phyloP scores from a whole-genome alignment of 2,113 vertebrate species.

The Tichodroma muraria region DNA sequence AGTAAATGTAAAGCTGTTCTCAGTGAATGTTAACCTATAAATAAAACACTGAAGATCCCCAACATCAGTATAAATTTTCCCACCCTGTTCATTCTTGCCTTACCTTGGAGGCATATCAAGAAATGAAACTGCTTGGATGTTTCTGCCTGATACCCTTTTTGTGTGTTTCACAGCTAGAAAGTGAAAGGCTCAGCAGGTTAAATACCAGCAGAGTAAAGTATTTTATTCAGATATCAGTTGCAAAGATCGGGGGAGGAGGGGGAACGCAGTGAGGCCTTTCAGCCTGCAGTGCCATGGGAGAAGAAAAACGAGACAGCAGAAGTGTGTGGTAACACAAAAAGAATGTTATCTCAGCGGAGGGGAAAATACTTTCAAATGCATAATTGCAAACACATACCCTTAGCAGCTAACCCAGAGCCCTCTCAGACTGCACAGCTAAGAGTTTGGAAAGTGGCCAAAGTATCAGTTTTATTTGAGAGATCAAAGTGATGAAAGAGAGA shows the following conservation, averaged over 20 bases:
- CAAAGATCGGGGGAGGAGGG: constrained; percentile 42
- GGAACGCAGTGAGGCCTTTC: constrained; percentile 45
- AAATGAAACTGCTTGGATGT: constrained; percentile 35
- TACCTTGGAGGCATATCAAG: constrained; percentile 38
- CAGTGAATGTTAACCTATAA: background rate
- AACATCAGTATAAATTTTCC: background rate
- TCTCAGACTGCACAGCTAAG: constrained; percentile 57
- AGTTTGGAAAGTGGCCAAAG: constrained; percentile 61
- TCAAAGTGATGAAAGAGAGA: constrained; percentile 63
- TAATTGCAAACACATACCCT: constrained; percentile 70
- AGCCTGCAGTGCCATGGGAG: constrained; percentile 56
- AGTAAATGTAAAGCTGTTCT: background rate
- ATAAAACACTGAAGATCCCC: background rate
- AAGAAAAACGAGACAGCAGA: constrained; percentile 66
- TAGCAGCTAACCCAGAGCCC: constrained; percentile 61
- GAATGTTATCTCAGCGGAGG: constrained; percentile 66
- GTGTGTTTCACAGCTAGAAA: constrained; percentile 59
- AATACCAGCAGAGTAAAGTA: constrained; percentile 61
- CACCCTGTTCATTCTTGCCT: constrained; percentile 19
- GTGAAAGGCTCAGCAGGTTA: constrained; percentile 64
- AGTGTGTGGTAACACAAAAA: constrained; percentile 70
- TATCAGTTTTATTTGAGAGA: constrained; percentile 69
- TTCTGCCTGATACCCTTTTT: constrained; percentile 47
- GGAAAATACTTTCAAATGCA: constrained; percentile 68
- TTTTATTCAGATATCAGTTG: constrained; percentile 67